Evolutionary conservation across 1,140 invertebrate species (phyloP).

Genomic region (Centruroides vittatus): DNA sequence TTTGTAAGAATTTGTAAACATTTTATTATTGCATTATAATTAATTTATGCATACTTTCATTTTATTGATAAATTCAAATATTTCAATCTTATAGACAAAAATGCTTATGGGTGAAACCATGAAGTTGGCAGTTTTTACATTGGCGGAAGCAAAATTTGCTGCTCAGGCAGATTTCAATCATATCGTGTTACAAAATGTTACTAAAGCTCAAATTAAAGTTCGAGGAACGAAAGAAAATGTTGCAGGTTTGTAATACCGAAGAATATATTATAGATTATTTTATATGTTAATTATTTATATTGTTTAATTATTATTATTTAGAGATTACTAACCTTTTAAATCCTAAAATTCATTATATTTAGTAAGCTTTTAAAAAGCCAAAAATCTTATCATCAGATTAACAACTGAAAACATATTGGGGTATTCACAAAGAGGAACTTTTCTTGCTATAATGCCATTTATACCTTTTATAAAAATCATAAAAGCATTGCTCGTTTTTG

Average conservation of each 20-base stretch:
- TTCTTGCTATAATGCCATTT: no score
- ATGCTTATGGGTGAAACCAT: constrained; percentile 98
- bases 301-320: no score
- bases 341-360: no score
- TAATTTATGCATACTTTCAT: background rate
- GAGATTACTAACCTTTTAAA: no score
- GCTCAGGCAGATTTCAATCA: constrained; percentile 85
- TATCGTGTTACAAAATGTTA: constrained; percentile 97
- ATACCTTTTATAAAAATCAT: no score
- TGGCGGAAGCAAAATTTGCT: constrained; percentile 97
- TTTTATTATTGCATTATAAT: no score
- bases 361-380: no score
- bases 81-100: constrained; percentile 64
- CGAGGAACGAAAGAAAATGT: constrained; percentile 97
- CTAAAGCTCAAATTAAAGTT: constrained; percentile 97
- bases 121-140: constrained; percentile 98
- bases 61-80: background rate
- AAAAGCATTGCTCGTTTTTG: no score
- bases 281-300: constrained; percentile 4
- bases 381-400: no score
- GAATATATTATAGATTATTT: background rate
- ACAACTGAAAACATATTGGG: no score
- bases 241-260: constrained; percentile 49
- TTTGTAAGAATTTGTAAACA: no score
- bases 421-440: no score